Evolutionary conservation across 2,888 invertebrate species (phyloP).

Genomic region (Lithophane socia): DNA sequence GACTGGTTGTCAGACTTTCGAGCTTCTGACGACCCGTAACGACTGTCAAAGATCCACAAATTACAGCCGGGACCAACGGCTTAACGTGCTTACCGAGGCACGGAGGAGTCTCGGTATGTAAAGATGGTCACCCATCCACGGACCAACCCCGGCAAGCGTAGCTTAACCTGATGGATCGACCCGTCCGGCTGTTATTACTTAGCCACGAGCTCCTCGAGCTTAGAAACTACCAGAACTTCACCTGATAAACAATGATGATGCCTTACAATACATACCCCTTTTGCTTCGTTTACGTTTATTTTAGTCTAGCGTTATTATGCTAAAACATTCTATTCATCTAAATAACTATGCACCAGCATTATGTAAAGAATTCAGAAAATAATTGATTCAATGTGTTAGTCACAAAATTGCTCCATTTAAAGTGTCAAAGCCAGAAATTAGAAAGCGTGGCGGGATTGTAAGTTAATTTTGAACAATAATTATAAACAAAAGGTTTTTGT

Average conservation of each 20-base stretch:
- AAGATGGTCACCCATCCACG: too few relatives aligned
- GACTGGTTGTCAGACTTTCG: too few relatives aligned
- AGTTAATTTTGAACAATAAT: not conserved
- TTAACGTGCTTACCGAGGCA: too few relatives aligned
- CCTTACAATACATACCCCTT: not conserved
- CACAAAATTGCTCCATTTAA: not conserved
- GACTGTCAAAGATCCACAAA: too few relatives aligned
- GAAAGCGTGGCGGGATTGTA: slow-evolving; percentile 31
- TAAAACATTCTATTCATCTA: not conserved
- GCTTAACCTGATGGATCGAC: too few relatives aligned
- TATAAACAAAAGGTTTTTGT: slow-evolving; percentile 39
- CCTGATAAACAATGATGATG: too few relatives aligned
- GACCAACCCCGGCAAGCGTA: too few relatives aligned
- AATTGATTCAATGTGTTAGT: not conserved
- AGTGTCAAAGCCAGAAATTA: slow-evolving; percentile 23
- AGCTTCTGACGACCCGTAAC: too few relatives aligned
- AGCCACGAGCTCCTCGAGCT: too few relatives aligned
- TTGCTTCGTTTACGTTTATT: not conserved
- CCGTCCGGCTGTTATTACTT: too few relatives aligned
- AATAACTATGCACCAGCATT: not conserved
- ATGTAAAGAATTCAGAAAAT: not conserved
- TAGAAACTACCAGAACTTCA: not conserved
- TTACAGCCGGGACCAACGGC: too few relatives aligned
- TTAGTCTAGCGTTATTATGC: not conserved
- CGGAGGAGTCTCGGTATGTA: too few relatives aligned